Base-by-base conservation (phyloP, 2,888 invertebrate genomes). In the Ctenicera cuprea region DNA sequence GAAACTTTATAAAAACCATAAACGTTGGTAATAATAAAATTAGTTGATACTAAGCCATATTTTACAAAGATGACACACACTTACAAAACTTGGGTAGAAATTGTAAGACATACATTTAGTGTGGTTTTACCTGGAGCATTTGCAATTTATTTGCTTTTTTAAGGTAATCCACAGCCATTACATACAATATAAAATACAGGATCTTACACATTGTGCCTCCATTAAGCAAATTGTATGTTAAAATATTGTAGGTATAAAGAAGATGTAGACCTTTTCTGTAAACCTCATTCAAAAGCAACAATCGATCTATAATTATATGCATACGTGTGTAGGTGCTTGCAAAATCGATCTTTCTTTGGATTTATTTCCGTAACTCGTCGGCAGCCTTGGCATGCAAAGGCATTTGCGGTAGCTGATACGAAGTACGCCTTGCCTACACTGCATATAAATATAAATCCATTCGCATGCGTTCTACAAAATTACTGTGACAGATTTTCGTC, bases 371-470 rank as follows among this genome's bases (percentile, higher is more conserved):
- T n/a, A n/a, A 45, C 43, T 26, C 8, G 11, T 26, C n/a, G n/a
- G n/a, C n/a, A 12, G 26, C 52, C 45, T 45, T 30, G 54, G 14
- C 33, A 33, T 14, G 30, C 20, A 1, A 54, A 22, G 3, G 8
- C 9, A 26, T 5, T 54, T 14, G n/a, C 14, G 1, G 57, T 37
- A 57, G 26, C 57, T 57, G 57, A n/a, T 22, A 26, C 16, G 9
- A 22, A 62, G 16, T 43, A 5, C 3, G 12, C 43, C 11, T 41
- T 18, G 16, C 16, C 9, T 18, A 38, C 14, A 20, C 1, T 26
- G 69, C 69, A 62, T 52, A 50, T 69, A 69, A 69, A 50, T 69
- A 61, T 69, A 69, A 69, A 45, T 69, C 67, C 68, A 69, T 61
- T 48, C 48, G 9, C 30, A 59, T n/a, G 54, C 63, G n/a, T 67